phyloP scores from a whole-genome alignment of 2,113 vertebrate genomes.

The Caranx ignobilis region DNA sequence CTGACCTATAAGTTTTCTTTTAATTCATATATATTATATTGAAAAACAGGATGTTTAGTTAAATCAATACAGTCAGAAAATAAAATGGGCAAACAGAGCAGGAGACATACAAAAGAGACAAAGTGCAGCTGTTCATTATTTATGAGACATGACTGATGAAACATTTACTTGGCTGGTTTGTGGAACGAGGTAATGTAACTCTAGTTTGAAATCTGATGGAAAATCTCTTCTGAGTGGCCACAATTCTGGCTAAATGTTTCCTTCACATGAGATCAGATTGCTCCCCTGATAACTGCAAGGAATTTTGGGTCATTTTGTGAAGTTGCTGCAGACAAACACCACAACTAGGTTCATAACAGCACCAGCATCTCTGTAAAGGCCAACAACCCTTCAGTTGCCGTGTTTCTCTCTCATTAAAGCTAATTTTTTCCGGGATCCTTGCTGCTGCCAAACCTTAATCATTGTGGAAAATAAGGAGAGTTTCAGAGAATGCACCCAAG shows the following conservation, averaged over 20 bases:
- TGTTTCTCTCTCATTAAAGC: slow-evolving; percentile 8
- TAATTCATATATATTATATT: background rate
- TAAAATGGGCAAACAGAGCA: background rate
- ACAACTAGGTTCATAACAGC: background rate
- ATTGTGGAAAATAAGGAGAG: background rate
- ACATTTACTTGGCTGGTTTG: background rate
- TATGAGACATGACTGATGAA: slow-evolving; percentile 22
- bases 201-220: slow-evolving; percentile 16
- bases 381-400: background rate
- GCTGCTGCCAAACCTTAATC: background rate
- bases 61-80: background rate
- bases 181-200: slow-evolving; percentile 25
- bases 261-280: slow-evolving; percentile 24
- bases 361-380: background rate
- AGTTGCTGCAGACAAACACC: background rate
- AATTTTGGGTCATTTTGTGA: slow-evolving; percentile 30
- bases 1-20: background rate
- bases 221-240: slow-evolving; percentile 24
- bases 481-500: background rate
- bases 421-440: background rate
- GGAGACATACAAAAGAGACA: background rate
- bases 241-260: slow-evolving; percentile 37
- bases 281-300: slow-evolving; percentile 13
- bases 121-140: slow-evolving; percentile 2
- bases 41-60: slow-evolving; percentile 3